Base-by-base conservation (phyloP, 1,140 invertebrate genomes). In the Ptiloglossa arizonensis region DNA sequence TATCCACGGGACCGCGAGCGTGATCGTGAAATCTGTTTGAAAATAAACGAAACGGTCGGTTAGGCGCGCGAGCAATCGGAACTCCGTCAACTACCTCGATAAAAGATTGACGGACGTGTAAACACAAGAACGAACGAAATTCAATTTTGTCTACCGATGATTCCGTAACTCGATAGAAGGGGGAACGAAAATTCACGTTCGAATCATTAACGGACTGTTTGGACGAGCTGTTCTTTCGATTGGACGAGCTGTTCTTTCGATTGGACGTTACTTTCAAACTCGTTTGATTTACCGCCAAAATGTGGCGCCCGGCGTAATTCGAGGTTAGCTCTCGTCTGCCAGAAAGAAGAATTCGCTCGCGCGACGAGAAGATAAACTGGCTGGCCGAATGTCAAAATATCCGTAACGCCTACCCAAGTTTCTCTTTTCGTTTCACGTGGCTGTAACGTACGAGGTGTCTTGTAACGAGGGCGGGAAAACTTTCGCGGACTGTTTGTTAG, bases 361-460 rank as follows among this genome's bases (percentile, higher is more conserved):
- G 68, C 38, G n/a, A 35, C 1, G 15, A 2, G 13, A 54, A 32
- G 35, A 32, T 52, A 73, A 52, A 63, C 59, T 38, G 17, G 35
- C 17, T 52, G 70, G 46, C 32, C 15, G 15, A 41, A 60, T n/a
- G 19, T 69, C 13, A 41, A 68, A 77, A 81, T 81, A 74, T 44
- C 35, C n/a, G 19, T 15, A 11, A 73, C 56, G 59, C 48, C 73
- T 32, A 62, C 60, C 17, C 41, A 13, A 56, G 77, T 54, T 52
- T 69, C 27, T 66, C 22, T 46, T 56, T 59, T n/a, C 35, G 24
- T 38, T 59, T 66, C 75, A 75, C 59, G 9, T 38, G 13, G 44
- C 8, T n/a, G 15, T n/a, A 3, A 74, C 17, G 6, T 35, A 59
- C 56, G 19, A 17, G 17, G 0, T 9, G 56, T 6, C 35, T n/a